Evolutionary conservation across 2,888 invertebrate genomes (phyloP).

Genomic region (Scaeva pyrastri): DNA sequence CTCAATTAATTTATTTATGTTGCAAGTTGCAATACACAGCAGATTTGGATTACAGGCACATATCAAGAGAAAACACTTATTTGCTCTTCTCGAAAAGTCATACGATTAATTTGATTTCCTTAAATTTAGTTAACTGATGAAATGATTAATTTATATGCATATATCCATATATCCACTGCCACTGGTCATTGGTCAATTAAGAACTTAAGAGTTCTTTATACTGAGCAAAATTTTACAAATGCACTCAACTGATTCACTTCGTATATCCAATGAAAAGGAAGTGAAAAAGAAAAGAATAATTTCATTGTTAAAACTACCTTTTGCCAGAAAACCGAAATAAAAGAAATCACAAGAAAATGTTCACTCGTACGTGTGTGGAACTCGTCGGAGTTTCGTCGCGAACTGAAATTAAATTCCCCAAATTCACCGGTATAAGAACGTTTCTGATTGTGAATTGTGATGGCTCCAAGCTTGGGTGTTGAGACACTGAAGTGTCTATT

Average conservation of each 20-base stretch:
- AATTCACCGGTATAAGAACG: constrained; percentile 33
- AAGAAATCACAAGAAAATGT: constrained; percentile 40
- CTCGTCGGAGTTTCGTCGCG: constrained; percentile 29
- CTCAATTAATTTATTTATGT: no score
- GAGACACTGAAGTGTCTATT: constrained; percentile 47
- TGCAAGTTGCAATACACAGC: no score
- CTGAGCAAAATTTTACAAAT: neutral
- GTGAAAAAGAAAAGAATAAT: neutral
- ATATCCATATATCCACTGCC: constrained; percentile 4
- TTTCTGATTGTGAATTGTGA: no score
- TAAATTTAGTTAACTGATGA: no score
- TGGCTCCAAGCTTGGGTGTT: neutral
- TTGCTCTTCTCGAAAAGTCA: no score
- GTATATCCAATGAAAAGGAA: neutral
- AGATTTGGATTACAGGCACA: no score
- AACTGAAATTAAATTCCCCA: constrained; percentile 47
- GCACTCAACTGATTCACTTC: neutral
- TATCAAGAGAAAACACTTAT: no score
- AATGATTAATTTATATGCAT: neutral
- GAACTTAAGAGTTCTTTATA: neutral
- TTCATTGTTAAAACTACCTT: constrained; percentile 14
- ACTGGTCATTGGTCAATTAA: neutral
- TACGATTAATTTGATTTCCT: no score
- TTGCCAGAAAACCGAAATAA: neutral
- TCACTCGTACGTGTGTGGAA: constrained; percentile 39